Conservation (phyloP, 2,797 vertebrate species). For the Gymnothorax javanicus region DNA sequence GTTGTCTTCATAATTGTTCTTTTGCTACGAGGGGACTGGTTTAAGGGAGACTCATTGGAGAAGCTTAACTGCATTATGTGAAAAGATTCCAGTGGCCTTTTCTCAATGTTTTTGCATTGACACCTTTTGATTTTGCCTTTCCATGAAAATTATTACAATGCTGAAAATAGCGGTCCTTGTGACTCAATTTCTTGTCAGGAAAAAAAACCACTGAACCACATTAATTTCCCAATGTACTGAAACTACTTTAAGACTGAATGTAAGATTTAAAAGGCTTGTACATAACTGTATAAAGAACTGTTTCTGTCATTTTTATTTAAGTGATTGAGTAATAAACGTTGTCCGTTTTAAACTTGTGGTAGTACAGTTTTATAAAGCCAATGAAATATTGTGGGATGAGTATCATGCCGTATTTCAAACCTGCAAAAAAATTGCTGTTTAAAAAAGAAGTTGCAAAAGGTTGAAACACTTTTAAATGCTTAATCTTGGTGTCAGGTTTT, state of each 20-base stretch:
- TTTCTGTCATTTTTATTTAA: slow-evolving; percentile 99
- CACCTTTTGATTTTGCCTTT: slow-evolving; percentile 58
- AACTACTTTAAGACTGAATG: slow-evolving; percentile 98
- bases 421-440: neutral
- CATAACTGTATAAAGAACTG: slow-evolving; percentile 98
- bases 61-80: neutral
- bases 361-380: neutral
- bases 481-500: too few species aligned
- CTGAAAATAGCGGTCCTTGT: slow-evolving; percentile 49
- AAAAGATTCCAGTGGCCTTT: slow-evolving; percentile 58
- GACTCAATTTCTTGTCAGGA: slow-evolving; percentile 76
- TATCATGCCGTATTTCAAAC: neutral
- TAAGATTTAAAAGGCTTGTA: slow-evolving; percentile 96
- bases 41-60: neutral
- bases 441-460: too few species aligned
- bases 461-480: too few species aligned
- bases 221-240: slow-evolving; percentile 79
- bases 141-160: slow-evolving; percentile 63
- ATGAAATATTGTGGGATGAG: neutral
- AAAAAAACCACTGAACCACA: slow-evolving; percentile 83
- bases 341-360: slow-evolving; percentile 76
- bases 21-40: neutral
- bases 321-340: slow-evolving; percentile 99
- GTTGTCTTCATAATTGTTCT: neutral
- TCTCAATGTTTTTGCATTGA: slow-evolving; percentile 68